Base-by-base conservation (phyloP, 1,140 invertebrate genomes). In the Glossosoma conforme region DNA sequence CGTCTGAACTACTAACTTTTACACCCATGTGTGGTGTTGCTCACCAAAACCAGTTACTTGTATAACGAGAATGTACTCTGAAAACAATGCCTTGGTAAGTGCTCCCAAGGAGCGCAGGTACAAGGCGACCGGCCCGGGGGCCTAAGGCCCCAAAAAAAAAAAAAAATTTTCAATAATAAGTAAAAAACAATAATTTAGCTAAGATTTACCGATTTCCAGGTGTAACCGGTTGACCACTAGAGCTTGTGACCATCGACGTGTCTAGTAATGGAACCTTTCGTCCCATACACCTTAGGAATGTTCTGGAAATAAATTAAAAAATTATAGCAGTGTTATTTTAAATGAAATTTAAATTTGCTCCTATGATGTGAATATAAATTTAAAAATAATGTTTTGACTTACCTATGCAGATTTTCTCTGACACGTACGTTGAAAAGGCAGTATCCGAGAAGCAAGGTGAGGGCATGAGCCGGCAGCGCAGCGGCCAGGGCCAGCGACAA, bases 201-300 rank as follows among this genome's bases (percentile, higher is more conserved):
- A 32, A 21, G 36, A 62, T 52, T 65, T 68, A 79, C 78, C 64
- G 75, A 65, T 74, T 77, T 28, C 81, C 77, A 10, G 77, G 79
- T 53, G 77, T 81, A 0, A 86, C 76, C 60, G 86, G 86, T 60
- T 87, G 85, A 51, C 83, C 84, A 60, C 84, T 87, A 35, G 81
- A 85, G 63, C 79, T 82, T 1, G 80, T 75, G 14, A 80, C 83
- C 53, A 84, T 76, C 15, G 85, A 86, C 2, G 81, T 84, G 53
- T 89, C 85, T 10, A 88, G 68, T 10, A 88, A 67, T 13, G 91
- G 88, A 10, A 91, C 80, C 69, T 95, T 93, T 62, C 86, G 87
- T 2, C 91, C 91, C 60, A 89, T 79, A 60, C 89, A 86, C 50
- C 82, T 74, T 32, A 90, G 66, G 11, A 89, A 74, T 3, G 89